These are phyloP conservation scores for Climacteris rufus DNA, from an alignment of 2,113 vertebrate genomes.

Conservation along the genomic window DNA sequence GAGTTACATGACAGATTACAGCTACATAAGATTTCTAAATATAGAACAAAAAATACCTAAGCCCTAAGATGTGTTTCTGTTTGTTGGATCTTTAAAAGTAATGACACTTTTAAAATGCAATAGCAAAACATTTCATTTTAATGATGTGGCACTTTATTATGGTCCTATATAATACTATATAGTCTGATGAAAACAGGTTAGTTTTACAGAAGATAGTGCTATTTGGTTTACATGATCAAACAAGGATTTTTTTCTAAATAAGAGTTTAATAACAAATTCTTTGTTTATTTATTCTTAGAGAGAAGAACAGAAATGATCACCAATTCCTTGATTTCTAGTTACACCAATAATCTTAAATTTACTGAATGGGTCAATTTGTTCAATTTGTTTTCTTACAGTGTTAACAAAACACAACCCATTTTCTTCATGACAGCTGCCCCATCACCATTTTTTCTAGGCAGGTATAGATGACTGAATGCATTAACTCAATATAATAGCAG, in stretches of 20 bases:
- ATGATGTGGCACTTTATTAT: background rate
- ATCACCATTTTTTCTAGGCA: background rate
- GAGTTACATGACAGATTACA: background rate
- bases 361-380: background rate
- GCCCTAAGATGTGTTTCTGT: background rate
- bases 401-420: background rate
- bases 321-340: background rate
- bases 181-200: background rate
- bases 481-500: background rate
- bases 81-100: background rate
- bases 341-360: background rate
- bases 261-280: background rate
- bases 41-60: background rate
- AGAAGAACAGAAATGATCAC: background rate
- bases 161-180: background rate
- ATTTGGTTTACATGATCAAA: background rate
- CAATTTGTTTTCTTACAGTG: background rate
- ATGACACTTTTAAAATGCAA: background rate
- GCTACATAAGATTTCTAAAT: background rate
- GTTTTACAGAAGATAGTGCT: background rate
- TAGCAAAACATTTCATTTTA: background rate
- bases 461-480: background rate
- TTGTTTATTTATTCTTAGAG: background rate
- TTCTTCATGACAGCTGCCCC: background rate
- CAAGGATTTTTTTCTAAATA: background rate